phyloP scores from a whole-genome alignment of 2,888 invertebrate genomes.

The Congeria kusceri region DNA sequence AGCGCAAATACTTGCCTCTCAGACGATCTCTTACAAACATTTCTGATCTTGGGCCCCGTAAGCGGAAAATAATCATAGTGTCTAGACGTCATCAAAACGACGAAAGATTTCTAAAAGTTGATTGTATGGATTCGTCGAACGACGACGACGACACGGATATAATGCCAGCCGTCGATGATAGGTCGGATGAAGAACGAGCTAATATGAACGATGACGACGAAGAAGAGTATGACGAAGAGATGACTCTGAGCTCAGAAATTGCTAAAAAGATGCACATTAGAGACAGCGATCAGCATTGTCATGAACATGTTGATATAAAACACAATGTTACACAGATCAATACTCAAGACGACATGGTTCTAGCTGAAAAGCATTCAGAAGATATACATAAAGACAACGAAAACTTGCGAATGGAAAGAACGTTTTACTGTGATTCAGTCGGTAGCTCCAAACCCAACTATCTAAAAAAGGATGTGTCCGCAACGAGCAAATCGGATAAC shows the following conservation, averaged over 20 bases:
- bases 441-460: no score
- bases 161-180: conserved; percentile 9
- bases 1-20: conserved; percentile 29
- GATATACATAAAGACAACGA: conserved; percentile 17
- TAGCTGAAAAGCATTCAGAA: conserved; percentile 29
- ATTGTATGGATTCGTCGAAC: conserved; percentile 43
- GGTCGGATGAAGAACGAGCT: conserved; percentile 31
- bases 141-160: conserved; percentile 36
- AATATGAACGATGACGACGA: conserved; percentile 42
- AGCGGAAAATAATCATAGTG: conserved; percentile 40
- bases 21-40: conserved; percentile 46
- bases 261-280: conserved; percentile 23
- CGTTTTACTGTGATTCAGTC: conserved; percentile 29
- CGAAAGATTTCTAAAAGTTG: conserved; percentile 19
- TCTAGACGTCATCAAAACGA: conserved; percentile 30
- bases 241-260: neutral
- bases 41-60: conserved; percentile 15
- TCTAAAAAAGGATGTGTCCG: no score
- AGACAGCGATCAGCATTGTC: conserved; percentile 24
- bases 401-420: conserved; percentile 33
- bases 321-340: conserved; percentile 53
- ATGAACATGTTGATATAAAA: conserved; percentile 45
- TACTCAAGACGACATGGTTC: conserved; percentile 54
- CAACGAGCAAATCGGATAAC: no score
- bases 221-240: conserved; percentile 35